These are phyloP conservation scores for Polymixis lichenea DNA, from an alignment of 2,888 invertebrate species.

Conservation along the genomic window DNA sequence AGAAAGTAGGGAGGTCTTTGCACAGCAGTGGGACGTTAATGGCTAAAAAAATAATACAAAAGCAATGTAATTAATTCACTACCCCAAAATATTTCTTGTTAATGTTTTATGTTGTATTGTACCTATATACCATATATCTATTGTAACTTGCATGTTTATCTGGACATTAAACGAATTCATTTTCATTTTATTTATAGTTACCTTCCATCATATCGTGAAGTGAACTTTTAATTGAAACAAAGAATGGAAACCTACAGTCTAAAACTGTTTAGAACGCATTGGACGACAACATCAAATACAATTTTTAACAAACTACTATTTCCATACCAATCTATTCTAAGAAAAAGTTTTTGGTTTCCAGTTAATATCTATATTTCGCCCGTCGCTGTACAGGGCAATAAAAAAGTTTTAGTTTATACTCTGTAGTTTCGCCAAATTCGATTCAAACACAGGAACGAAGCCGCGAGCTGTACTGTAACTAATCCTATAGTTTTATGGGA, in stretches of 20 bases:
- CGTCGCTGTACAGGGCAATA: slow-evolving; percentile 13
- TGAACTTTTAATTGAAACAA: neutral
- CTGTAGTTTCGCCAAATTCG: slow-evolving; percentile 39
- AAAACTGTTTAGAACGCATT: neutral
- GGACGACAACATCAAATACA: neutral
- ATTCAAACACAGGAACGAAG: slow-evolving; percentile 47
- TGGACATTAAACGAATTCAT: too few relatives aligned
- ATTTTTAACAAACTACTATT: slow-evolving; percentile 15
- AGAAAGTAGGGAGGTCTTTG: too few relatives aligned
- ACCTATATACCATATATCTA: too few relatives aligned
- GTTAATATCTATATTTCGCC: slow-evolving; percentile 47
- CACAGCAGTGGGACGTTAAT: too few relatives aligned
- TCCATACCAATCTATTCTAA: slow-evolving; percentile 13
- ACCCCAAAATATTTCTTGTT: too few relatives aligned
- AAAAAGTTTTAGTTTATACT: slow-evolving; percentile 53
- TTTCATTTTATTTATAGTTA: too few relatives aligned
- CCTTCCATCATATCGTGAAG: neutral
- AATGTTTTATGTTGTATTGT: too few relatives aligned
- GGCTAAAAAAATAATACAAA: too few relatives aligned
- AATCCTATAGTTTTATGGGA: slow-evolving; percentile 48
- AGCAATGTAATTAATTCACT: too few relatives aligned
- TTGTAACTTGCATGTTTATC: too few relatives aligned
- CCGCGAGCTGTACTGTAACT: slow-evolving; percentile 25
- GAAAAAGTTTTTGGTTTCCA: slow-evolving; percentile 33
- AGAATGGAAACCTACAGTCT: neutral